Base-by-base conservation (phyloP, 2,888 invertebrate genomes). In the Chrysolina haemoptera region DNA sequence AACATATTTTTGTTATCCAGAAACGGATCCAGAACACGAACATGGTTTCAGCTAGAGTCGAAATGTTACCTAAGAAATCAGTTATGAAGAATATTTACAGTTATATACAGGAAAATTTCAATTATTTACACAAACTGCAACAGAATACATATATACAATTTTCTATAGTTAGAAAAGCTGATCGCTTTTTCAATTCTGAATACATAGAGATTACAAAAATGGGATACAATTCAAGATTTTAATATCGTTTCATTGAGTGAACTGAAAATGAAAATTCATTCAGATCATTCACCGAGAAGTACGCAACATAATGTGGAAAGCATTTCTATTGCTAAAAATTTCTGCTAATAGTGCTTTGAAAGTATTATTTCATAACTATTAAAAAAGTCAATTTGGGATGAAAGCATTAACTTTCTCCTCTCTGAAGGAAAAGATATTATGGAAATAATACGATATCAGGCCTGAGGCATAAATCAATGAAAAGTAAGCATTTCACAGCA, bases 61-160 rank as follows among this genome's bases (percentile, higher is more conserved):
- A 59, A 59, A 48, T n/a, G n/a, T 12, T 12, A 55, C 12, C 18
- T 55, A 12, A 46, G 20, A 62, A 70, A 63, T 63, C 12, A 22
- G 8, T 18, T n/a, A 40, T 35, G 46, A 11, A 22, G 16, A 20
- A 48, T 62, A 65, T 50, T 11, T 48, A 67, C 53, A 48, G n/a
- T 35, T 48, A 71, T 65, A 10, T 65, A 46, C 55, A 41, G 11
- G 22, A 70, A 35, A 53, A 12, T 62, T n/a, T 11, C 18, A 59
- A 50, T 41, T 64, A 53, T 63, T 16, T 70, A 70, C 70, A 72
- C 41, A 62, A 27, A 50, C 12, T 53, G 63, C 53, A 40, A 63
- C 43, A 18, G 14, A 66, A 63, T 68, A 72, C 68, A 72, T 68
- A 67, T 71, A 46, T 71, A 48, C 48, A 50, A 71, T 48, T 59